Conservation (phyloP, 2,888 invertebrate genomes). For the Epirrita christyi region DNA sequence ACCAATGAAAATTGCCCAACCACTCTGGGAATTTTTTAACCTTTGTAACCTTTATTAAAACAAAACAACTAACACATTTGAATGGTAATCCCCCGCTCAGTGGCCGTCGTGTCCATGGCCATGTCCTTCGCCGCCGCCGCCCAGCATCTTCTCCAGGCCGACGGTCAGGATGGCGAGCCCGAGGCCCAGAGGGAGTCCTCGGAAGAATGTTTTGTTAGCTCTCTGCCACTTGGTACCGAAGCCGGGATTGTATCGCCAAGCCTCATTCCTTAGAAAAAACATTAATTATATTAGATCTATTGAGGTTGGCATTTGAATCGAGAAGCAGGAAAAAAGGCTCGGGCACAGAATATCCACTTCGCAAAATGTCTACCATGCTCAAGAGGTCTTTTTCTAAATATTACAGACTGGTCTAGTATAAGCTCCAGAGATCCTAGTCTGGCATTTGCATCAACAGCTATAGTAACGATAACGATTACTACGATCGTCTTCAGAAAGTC, state of each 20-base stretch:
- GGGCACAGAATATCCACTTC: too few species aligned
- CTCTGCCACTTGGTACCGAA: conserved; percentile 83
- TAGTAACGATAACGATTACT: too few species aligned
- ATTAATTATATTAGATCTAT: not conserved
- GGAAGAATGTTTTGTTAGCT: conserved; percentile 76
- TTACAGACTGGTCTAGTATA: too few species aligned
- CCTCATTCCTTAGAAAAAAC: conserved; percentile 87
- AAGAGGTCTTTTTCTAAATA: too few species aligned
- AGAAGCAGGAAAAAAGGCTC: too few species aligned
- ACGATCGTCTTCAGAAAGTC: too few species aligned
- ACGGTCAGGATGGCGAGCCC: conserved; percentile 66
- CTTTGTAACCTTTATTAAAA: not conserved
- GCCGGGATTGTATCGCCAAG: conserved; percentile 90
- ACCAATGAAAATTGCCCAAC: too few species aligned
- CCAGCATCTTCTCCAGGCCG: conserved; percentile 46
- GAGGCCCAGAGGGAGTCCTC: conserved; percentile 88
- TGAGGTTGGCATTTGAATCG: too few species aligned
- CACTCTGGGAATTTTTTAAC: too few species aligned
- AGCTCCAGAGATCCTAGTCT: too few species aligned
- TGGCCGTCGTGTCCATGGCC: conserved; percentile 52
- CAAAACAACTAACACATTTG: not conserved
- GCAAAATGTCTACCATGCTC: too few species aligned
- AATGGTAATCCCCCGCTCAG: not conserved
- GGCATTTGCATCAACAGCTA: too few species aligned
- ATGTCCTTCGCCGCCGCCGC: conserved; percentile 54